Evolutionary conservation across 2,797 vertebrate species (phyloP).

Genomic region (Petrocephalus schoutedeni): DNA sequence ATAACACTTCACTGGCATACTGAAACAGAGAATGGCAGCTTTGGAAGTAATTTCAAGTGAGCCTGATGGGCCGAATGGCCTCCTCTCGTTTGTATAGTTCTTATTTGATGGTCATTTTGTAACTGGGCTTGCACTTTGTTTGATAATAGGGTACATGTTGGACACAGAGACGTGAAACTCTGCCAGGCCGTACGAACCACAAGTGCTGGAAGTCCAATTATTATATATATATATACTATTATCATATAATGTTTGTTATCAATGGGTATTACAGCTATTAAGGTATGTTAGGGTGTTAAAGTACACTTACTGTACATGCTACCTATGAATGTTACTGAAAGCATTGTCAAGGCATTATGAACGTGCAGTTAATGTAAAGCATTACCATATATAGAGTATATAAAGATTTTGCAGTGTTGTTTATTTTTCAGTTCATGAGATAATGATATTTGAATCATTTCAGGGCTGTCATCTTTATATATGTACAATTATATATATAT

Average conservation of each 20-base stretch:
- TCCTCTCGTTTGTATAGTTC: too few relatives aligned
- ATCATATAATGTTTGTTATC: background rate
- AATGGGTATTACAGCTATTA: background rate
- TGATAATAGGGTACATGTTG: background rate
- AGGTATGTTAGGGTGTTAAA: background rate
- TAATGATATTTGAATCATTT: background rate
- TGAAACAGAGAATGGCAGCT: background rate
- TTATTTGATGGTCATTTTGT: background rate
- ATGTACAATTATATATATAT: too few relatives aligned
- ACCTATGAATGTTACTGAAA: background rate
- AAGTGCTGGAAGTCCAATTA: background rate
- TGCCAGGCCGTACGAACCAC: background rate
- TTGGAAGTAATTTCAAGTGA: background rate
- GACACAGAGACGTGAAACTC: background rate
- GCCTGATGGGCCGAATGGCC: too few relatives aligned
- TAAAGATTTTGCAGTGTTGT: background rate
- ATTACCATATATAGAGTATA: too few relatives aligned
- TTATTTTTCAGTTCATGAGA: background rate
- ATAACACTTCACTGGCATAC: background rate
- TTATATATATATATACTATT: background rate
- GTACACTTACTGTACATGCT: background rate
- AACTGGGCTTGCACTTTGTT: background rate
- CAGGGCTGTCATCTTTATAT: too few relatives aligned
- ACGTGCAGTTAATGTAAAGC: background rate
- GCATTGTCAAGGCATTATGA: background rate